Conservation (phyloP, 2,888 invertebrate genomes). For the Gryllus longicercus region DNA sequence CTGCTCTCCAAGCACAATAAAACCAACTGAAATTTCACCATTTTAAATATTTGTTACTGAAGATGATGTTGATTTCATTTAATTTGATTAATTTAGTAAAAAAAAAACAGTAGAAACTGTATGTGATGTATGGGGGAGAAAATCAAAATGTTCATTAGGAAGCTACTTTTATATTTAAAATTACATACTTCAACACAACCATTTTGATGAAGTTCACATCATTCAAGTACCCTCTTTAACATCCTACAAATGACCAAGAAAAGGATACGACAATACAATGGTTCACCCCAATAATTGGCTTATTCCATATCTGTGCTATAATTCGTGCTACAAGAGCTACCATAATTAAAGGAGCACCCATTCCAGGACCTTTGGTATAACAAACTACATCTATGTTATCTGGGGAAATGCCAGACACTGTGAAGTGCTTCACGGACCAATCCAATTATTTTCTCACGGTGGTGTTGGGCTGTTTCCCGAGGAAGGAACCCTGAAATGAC, state of each 20-base stretch:
- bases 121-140: no score
- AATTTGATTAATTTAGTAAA: no score
- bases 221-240: no score
- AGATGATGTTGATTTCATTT: no score
- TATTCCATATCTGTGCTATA: conserved; percentile 88
- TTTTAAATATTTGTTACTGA: no score
- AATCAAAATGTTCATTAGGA: no score
- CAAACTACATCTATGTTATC: conserved; percentile 89
- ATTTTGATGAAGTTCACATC: no score
- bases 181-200: no score
- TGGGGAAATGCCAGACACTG: conserved; percentile 66
- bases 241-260: background rate
- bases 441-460: conserved; percentile 73
- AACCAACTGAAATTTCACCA: no score
- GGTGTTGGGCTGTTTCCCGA: conserved; percentile 93
- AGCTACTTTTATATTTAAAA: no score
- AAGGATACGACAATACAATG: conserved; percentile 99
- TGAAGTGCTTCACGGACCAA: conserved; percentile 73
- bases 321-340: conserved; percentile 94
- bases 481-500: conserved; percentile 79
- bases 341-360: conserved; percentile 91
- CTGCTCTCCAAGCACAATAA: no score
- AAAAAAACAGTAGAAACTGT: no score
- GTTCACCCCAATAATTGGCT: conserved; percentile 95
- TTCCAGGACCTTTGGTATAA: conserved; percentile 98